Evolutionary conservation across 2,888 invertebrate species (phyloP).

Genomic region (Orchesella flavescens): DNA sequence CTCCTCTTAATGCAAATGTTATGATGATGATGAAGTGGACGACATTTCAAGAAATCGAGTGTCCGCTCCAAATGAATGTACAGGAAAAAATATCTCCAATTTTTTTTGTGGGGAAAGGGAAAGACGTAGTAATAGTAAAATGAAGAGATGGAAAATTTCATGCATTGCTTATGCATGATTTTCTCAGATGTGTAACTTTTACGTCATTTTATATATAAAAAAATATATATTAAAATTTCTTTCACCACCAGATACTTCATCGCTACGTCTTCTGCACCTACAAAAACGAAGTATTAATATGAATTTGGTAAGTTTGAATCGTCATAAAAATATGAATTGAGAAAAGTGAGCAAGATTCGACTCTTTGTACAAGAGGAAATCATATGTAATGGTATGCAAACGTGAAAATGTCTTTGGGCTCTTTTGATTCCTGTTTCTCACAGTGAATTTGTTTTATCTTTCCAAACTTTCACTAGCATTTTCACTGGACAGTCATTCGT

Average conservation of each 20-base stretch:
- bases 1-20: conserved; percentile 71
- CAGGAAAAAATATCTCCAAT: neutral
- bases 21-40: conserved; percentile 71
- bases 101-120: neutral
- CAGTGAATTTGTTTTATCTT: conserved; percentile 3
- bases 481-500: neutral
- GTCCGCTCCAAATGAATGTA: conserved; percentile 26
- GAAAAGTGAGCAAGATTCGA: too few species aligned
- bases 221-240: too few species aligned
- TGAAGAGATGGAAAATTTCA: neutral
- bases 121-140: neutral
- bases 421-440: conserved; percentile 25
- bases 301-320: too few species aligned
- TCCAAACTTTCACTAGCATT: neutral
- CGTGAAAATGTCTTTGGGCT: conserved; percentile 34
- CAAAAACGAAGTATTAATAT: too few species aligned
- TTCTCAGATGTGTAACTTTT: too few species aligned
- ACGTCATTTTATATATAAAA: too few species aligned
- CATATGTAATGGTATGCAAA: conserved; percentile 21
- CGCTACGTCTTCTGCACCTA: too few species aligned
- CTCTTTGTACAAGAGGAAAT: too few species aligned
- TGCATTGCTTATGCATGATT: neutral
- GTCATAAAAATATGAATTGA: too few species aligned
- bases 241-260: too few species aligned
- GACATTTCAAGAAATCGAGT: conserved; percentile 57